Evolutionary conservation across 2,888 invertebrate species (phyloP), one percentile per base, ranked within the genome.

Genomic region (Lasioglossum malachurum): DNA sequence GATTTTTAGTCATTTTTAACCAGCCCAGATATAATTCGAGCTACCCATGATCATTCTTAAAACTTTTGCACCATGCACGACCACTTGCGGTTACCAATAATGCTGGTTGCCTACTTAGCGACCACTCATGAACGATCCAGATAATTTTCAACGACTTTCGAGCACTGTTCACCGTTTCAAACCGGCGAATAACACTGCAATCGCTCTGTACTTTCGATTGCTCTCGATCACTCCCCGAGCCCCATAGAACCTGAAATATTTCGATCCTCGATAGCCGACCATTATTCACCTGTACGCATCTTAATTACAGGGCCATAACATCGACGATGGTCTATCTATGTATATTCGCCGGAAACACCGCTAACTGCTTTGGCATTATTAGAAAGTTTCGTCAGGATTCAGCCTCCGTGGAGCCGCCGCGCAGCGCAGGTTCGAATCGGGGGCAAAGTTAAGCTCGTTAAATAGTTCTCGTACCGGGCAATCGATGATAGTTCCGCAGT

Each of bases 361-460:
- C 88, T 91, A 93, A 91, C 92, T 93, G 91, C 87, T 92, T 88
- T 84, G 80, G 85, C 89, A 89, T 91, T 93, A 93, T 92, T 92
- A 89, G 89, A 92, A 92, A 93, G 84, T 93, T 93, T 90, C 72
- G 81, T 78, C 78, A 81, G 77, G 88, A 88, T 86, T 82, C 86
- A 87, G 77, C 78, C 79, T 78, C 60, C 73, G 38, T 57, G 60
- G 57, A 4, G 57, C 57, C 53, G 53, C 19, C 19, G 19, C 19
- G 46, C 46, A 4, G 46, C 75, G 44, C 44, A 67, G 67, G 49
- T 57, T 76, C 71, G 86, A 86, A 89, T 90, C 80, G 82, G 77
- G 88, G 88, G 38, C 82, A 80, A 91, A 92, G 92, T 92, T 93
- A 90, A 93, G 92, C 90, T 93, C 90, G 90, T 92, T 93, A 91